These are phyloP conservation scores for Mungos mungo DNA, from an alignment of 2,113 vertebrate genomes.

Conservation along the genomic window DNA sequence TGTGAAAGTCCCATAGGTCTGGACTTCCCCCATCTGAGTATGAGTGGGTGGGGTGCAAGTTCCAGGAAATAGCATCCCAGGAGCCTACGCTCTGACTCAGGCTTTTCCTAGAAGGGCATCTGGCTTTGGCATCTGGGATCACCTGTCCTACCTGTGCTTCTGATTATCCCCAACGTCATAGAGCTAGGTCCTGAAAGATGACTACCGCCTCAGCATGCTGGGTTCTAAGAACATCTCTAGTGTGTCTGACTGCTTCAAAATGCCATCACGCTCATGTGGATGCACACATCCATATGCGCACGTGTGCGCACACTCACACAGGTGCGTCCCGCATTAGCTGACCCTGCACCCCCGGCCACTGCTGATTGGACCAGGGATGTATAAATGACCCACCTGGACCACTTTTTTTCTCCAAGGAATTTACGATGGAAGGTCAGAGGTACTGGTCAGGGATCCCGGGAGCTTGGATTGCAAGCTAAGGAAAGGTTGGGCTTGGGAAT, in stretches of 20 bases:
- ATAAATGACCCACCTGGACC: neutral
- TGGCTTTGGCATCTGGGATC: neutral
- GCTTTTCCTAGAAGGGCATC: neutral
- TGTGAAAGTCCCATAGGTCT: neutral
- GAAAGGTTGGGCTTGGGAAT: neutral
- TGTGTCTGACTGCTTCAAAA: neutral
- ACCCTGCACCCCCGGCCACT: neutral
- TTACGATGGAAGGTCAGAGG: neutral
- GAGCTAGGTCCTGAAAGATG: neutral
- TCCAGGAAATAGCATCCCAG: neutral
- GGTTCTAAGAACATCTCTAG: neutral
- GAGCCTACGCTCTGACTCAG: neutral
- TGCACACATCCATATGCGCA: rapidly evolving
- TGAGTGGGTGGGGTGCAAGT: neutral
- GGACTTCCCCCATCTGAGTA: neutral
- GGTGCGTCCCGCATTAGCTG: neutral
- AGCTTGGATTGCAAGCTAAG: neutral
- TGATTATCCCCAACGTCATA: constrained; percentile 6
- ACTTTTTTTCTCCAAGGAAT: constrained; percentile 19
- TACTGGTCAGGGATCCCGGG: neutral
- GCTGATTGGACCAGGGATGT: neutral
- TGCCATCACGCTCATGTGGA: neutral
- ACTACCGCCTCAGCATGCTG: neutral
- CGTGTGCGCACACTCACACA: neutral
- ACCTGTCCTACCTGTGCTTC: neutral